A percentile compares a stretch with the other conserved stretches of the same genome.
Evolutionary conservation across 1,140 invertebrate genomes (phyloP).

Genomic region (Tetranychus cinnabarinus): DNA sequence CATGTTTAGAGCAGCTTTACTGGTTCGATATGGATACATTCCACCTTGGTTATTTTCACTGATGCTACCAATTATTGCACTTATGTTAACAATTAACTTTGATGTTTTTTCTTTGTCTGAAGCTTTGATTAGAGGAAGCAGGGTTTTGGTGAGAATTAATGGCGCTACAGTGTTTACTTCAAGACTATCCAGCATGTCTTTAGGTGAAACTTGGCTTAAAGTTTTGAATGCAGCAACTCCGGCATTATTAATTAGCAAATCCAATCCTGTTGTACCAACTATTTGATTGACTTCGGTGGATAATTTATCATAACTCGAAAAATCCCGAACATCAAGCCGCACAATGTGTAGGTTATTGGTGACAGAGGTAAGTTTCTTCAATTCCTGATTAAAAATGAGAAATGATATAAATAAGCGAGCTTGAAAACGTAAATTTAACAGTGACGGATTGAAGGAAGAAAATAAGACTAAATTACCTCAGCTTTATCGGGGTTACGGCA

Average conservation of each 20-base stretch:
- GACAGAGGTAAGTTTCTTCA: too few relatives aligned
- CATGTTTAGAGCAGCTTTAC: constrained; percentile 67
- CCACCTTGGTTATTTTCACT: constrained; percentile 40
- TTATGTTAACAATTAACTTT: constrained; percentile 48
- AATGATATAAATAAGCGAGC: too few relatives aligned
- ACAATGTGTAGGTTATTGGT: not conserved
- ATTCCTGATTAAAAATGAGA: too few relatives aligned
- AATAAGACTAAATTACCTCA: not conserved
- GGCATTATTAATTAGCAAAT: constrained; percentile 66
- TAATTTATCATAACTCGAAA: constrained; percentile 4
- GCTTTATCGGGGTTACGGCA: constrained; percentile 32
- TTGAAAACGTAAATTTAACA: too few relatives aligned
- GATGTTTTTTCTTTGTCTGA: constrained; percentile 26
- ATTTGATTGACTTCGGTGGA: constrained; percentile 7
- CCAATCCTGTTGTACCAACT: constrained; percentile 41
- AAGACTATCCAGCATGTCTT: constrained; percentile 42
- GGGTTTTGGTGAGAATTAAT: constrained; percentile 48
- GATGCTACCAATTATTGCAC: constrained; percentile 56
- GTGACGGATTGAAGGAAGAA: too few relatives aligned
- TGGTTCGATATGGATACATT: constrained; percentile 56
- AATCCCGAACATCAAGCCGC: constrained; percentile 9
- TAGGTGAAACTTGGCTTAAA: constrained; percentile 36
- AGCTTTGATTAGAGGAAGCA: constrained; percentile 44
- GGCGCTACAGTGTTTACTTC: constrained; percentile 52
- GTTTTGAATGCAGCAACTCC: constrained; percentile 46